These are phyloP conservation scores for Acrocephalus arundinaceus DNA, from an alignment of 2,113 vertebrate species.

Conservation along the genomic window DNA sequence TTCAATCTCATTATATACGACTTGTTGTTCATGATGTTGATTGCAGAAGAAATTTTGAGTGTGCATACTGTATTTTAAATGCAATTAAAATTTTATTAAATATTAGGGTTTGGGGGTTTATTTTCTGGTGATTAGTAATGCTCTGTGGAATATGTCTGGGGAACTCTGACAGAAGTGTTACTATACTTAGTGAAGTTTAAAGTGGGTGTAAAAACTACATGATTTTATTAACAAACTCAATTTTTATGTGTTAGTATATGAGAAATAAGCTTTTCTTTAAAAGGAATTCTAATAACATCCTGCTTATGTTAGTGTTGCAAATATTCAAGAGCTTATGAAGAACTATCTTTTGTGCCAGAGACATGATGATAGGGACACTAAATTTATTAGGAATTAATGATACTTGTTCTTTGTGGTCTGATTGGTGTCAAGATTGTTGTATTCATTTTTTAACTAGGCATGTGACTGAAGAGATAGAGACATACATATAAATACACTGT, in stretches of 20 bases:
- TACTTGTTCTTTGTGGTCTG: not conserved
- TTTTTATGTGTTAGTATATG: not conserved
- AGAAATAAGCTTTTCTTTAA: not conserved
- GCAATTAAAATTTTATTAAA: not conserved
- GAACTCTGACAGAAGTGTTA: not conserved
- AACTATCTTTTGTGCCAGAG: not conserved
- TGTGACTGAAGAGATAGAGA: not conserved
- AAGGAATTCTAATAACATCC: not conserved
- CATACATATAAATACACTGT: no score
- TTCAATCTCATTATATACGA: not conserved
- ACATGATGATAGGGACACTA: not conserved
- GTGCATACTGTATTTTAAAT: not conserved
- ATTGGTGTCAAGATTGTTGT: not conserved
- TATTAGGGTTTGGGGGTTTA: not conserved
- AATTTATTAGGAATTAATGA: not conserved
- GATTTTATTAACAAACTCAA: not conserved
- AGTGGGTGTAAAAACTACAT: not conserved
- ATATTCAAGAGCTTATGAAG: not conserved
- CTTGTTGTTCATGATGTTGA: not conserved
- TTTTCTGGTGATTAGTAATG: not conserved
- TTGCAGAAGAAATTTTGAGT: not conserved
- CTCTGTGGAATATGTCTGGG: not conserved
- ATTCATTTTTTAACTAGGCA: not conserved
- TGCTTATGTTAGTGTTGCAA: not conserved
- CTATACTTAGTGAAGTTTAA: not conserved